These are phyloP conservation scores for Xylota segnis DNA, from an alignment of 2,888 invertebrate genomes.

Conservation along the genomic window DNA sequence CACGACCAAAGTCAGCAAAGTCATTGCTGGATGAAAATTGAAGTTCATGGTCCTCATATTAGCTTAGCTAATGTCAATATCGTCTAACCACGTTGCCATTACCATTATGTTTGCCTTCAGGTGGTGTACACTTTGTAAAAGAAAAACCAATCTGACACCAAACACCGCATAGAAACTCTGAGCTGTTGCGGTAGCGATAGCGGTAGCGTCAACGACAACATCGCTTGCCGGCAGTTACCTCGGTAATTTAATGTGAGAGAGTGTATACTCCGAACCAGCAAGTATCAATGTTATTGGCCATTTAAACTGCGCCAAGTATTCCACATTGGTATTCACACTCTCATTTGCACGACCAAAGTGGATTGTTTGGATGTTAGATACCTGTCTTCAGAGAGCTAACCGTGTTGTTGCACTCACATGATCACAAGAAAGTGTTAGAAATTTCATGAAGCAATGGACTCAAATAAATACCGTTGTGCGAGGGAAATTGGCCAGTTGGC, in stretches of 20 bases:
- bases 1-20: slow-evolving; percentile 14
- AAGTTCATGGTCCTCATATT: slow-evolving; percentile 62
- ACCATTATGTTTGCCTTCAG: slow-evolving; percentile 9
- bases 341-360: slow-evolving; percentile 60
- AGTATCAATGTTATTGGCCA: slow-evolving; percentile 52
- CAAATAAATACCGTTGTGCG: slow-evolving; percentile 14
- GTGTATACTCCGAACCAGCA: neutral
- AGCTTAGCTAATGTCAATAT: slow-evolving; percentile 37
- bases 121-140: neutral
- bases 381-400: slow-evolving; percentile 18
- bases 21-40: slow-evolving; percentile 30
- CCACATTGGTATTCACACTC: slow-evolving; percentile 67
- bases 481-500: slow-evolving; percentile 23
- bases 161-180: slow-evolving; percentile 6
- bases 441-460: slow-evolving; percentile 12
- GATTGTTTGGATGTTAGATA: slow-evolving; percentile 38
- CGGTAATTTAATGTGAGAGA: slow-evolving; percentile 6
- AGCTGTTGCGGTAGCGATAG: neutral
- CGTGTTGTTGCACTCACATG: slow-evolving; percentile 25
- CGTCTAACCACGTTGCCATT: slow-evolving; percentile 16
- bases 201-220: neutral
- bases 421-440: slow-evolving; percentile 55
- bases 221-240: neutral
- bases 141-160: slow-evolving; percentile 10
- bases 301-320: slow-evolving; percentile 35